Conservation (phyloP, 2,797 vertebrate genomes). For the Pagetopsis macropterus region DNA sequence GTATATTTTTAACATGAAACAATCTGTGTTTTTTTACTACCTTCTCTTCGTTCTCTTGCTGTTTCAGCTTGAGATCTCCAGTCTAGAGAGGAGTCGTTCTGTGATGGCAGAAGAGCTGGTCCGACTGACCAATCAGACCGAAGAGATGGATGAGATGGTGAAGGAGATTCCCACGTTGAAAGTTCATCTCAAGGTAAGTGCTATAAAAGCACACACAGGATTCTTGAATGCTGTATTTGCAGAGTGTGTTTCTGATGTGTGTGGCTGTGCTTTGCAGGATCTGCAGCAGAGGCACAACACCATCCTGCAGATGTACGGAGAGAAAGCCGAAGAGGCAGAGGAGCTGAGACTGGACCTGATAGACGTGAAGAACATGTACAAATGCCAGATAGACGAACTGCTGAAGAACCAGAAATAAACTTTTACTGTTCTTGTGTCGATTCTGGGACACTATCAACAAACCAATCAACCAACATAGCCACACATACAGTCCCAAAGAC, state of each 20-base stretch:
- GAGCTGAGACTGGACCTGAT: slow-evolving; percentile 95
- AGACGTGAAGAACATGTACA: slow-evolving; percentile 99
- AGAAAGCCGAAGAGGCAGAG: slow-evolving; percentile 98
- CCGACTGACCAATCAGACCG: slow-evolving; percentile 94
- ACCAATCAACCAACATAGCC: slow-evolving; percentile 14
- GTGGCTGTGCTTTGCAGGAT: slow-evolving; percentile 83
- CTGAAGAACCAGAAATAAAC: slow-evolving; percentile 87
- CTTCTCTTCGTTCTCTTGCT: neutral
- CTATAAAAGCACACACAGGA: neutral
- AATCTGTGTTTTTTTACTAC: neutral
- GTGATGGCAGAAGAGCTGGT: slow-evolving; percentile 96
- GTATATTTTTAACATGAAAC: too few species aligned
- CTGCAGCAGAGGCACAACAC: slow-evolving; percentile 98
- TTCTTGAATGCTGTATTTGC: neutral
- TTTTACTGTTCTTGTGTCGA: slow-evolving; percentile 1
- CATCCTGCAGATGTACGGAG: slow-evolving; percentile 99
- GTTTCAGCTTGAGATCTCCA: slow-evolving; percentile 91
- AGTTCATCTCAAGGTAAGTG: slow-evolving; percentile 88
- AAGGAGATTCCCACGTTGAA: slow-evolving; percentile 91
- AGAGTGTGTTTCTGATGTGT: neutral
- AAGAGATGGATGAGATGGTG: slow-evolving; percentile 93
- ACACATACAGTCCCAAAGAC: slow-evolving; percentile 42
- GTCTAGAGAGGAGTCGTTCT: slow-evolving; percentile 93
- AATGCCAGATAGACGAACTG: slow-evolving; percentile 97
- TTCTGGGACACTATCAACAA: slow-evolving; percentile 22